A percentile compares a stretch with the other conserved stretches of the same genome.
Evolutionary conservation across 2,888 invertebrate genomes (phyloP).

Genomic region (Dasysyrphus albostriatus): DNA sequence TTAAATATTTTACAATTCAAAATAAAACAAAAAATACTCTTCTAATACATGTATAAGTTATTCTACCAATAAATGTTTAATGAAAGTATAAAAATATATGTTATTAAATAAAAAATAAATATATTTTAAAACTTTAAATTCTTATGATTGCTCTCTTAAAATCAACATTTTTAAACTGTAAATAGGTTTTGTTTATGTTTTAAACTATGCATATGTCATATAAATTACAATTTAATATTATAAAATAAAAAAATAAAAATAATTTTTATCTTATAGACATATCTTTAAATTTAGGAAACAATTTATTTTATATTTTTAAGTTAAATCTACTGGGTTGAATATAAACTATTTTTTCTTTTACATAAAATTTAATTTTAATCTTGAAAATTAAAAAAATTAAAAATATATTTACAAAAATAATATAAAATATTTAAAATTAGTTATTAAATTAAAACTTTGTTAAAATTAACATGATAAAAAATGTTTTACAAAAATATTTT

Average conservation of each 20-base stretch:
- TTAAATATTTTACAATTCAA: constrained; percentile 13
- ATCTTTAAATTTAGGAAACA: constrained; percentile 61
- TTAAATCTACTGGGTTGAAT: constrained; percentile 21
- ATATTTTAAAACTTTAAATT: constrained; percentile 3
- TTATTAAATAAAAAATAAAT: constrained; percentile 16
- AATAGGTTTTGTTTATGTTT: background rate
- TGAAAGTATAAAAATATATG: constrained; percentile 35
- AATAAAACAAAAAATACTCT: constrained; percentile 48
- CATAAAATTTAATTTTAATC: background rate
- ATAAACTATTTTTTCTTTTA: background rate
- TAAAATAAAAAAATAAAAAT: constrained; percentile 30
- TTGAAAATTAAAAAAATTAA: background rate
- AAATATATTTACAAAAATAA: constrained; percentile 19
- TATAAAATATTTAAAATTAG: background rate
- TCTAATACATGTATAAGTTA: constrained; percentile 54
- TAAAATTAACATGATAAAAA: background rate
- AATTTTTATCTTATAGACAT: constrained; percentile 66
- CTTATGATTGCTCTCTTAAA: constrained; percentile 49
- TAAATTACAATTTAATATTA: background rate
- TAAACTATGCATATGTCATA: constrained; percentile 7
- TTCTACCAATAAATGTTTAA: constrained; percentile 45
- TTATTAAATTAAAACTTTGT: background rate
- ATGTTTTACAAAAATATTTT: constrained; percentile 31
- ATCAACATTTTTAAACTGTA: constrained; percentile 26
- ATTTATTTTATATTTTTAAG: background rate